Percentiles rank a stretch among this genome's conserved stretches.
Conservation (phyloP, 2,113 vertebrate genomes). For the Capra hircus region DNA sequence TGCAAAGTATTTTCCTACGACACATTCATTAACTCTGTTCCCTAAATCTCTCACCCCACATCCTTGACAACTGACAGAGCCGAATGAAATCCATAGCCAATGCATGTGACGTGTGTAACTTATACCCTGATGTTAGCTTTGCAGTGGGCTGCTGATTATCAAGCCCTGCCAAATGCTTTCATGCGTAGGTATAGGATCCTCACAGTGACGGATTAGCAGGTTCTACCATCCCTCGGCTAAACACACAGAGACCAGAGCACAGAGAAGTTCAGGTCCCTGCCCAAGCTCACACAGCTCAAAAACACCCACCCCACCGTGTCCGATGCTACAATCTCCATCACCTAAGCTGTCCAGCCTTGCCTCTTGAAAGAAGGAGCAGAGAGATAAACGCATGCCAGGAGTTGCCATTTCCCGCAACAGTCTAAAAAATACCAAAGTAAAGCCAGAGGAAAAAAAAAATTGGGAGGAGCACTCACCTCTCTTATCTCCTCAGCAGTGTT, state of each 20-base stretch:
- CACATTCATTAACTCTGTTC: background rate
- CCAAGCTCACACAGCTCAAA: background rate
- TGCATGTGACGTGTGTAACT: rapidly evolving
- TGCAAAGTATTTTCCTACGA: background rate
- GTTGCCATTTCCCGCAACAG: no score
- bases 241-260: background rate
- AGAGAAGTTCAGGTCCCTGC: background rate
- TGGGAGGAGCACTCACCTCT: conserved; percentile 24
- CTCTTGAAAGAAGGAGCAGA: background rate
- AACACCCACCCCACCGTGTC: background rate
- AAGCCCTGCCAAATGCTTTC: background rate
- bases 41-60: background rate
- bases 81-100: background rate
- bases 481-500: background rate
- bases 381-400: no score
- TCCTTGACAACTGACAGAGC: background rate
- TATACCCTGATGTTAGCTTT: background rate
- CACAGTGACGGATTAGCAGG: rapidly evolving
- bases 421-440: background rate
- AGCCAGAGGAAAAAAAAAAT: background rate
- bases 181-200: background rate
- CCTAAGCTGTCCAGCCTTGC: background rate
- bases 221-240: background rate
- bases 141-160: background rate
- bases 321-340: rapidly evolving